A percentile compares a stretch with the other conserved stretches of the same genome.
Conservation (phyloP, 2,888 invertebrate genomes). For the Arctia plantaginis region DNA sequence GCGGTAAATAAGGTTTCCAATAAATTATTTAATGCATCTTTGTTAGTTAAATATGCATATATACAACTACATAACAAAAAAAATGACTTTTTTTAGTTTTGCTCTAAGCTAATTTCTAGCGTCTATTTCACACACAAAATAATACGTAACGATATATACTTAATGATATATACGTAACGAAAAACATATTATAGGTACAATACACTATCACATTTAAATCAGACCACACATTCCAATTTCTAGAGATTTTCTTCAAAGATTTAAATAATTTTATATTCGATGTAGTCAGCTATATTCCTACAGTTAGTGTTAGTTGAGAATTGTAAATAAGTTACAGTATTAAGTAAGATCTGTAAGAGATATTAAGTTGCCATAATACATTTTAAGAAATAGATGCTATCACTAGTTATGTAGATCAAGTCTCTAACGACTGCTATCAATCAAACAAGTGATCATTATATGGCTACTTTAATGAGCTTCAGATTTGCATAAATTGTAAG, state of each 20-base stretch:
- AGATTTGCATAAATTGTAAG: constrained; percentile 14
- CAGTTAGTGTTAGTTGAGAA: constrained; percentile 14
- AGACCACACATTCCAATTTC: constrained; percentile 53
- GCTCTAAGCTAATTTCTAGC: constrained; percentile 10
- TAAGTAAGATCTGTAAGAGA: not conserved
- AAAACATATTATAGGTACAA: constrained; percentile 14
- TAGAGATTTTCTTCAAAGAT: constrained; percentile 33
- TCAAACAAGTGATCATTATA: constrained; percentile 13
- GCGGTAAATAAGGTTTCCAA: constrained; percentile 21
- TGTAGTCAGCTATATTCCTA: not conserved
- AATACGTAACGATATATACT: no score
- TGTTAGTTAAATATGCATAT: constrained; percentile 14
- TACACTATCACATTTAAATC: constrained; percentile 62
- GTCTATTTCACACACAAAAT: constrained; percentile 16
- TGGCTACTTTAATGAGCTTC: constrained; percentile 42
- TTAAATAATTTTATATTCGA: constrained; percentile 7
- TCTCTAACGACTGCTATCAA: not conserved
- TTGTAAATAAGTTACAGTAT: not conserved
- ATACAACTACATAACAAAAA: constrained; percentile 27
- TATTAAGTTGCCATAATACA: not conserved
- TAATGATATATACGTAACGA: constrained; percentile 5
- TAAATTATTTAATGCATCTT: constrained; percentile 35
- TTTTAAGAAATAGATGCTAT: not conserved
- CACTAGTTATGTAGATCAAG: not conserved
- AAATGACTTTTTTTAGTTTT: constrained; percentile 18